phyloP scores from a whole-genome alignment of 2,113 vertebrate species.

The Scatophagus argus region DNA sequence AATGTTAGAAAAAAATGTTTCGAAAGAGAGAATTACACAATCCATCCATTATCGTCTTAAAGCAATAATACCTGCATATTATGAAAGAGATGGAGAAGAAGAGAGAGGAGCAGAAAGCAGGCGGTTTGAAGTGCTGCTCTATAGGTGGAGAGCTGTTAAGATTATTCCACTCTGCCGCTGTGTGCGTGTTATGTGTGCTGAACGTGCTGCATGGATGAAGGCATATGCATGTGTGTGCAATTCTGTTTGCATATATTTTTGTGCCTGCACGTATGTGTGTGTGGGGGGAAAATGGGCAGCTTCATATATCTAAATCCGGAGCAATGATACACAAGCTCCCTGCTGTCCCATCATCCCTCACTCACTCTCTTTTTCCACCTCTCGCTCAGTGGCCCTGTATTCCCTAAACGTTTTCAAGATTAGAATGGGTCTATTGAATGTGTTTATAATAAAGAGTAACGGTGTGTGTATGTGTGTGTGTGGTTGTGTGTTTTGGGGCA shows the following conservation, averaged over 20 bases:
- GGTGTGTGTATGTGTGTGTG: neutral
- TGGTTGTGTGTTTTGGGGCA: neutral
- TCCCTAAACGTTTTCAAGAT: constrained; percentile 19
- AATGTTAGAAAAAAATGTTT: no score
- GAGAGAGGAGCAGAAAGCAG: neutral
- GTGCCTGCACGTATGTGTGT: neutral
- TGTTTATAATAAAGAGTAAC: constrained; percentile 4
- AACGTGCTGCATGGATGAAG: neutral
- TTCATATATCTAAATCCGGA: constrained; percentile 45
- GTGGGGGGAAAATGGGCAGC: constrained; percentile 4
- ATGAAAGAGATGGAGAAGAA: neutral
- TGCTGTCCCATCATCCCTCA: constrained; percentile 38
- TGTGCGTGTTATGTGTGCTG: neutral
- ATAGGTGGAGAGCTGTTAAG: neutral
- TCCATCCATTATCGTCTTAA: constrained; percentile 14
- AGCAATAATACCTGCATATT: constrained; percentile 16
- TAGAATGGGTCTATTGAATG: constrained; percentile 11
- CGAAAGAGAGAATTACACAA: constrained; percentile 11
- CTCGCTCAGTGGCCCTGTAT: constrained; percentile 31
- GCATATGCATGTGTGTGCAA: neutral
- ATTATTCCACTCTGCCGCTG: constrained; percentile 8
- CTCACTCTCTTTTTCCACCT: constrained; percentile 31
- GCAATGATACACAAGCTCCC: constrained; percentile 38
- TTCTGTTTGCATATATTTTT: neutral
- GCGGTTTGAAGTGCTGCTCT: neutral